A percentile compares a stretch with the other conserved stretches of the same genome.
Evolutionary conservation across 1,140 invertebrate species (phyloP).

Genomic region (Drosophila murphyi): DNA sequence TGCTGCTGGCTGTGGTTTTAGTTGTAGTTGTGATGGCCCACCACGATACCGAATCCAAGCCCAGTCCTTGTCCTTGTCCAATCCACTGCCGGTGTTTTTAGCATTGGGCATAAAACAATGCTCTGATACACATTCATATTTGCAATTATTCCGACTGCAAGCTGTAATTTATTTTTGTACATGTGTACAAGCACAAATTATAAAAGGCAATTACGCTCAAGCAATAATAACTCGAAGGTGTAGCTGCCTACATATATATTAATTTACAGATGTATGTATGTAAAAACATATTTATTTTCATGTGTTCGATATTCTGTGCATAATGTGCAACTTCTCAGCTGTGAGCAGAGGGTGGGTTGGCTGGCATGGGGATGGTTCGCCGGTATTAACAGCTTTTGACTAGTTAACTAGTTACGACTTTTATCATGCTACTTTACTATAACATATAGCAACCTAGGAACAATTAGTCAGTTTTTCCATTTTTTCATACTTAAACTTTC

Average conservation of each 20-base stretch:
- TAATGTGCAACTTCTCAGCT: constrained; percentile 53
- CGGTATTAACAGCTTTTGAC: constrained; percentile 1
- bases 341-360: constrained; percentile 12
- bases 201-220: constrained; percentile 5
- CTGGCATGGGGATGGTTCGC: not conserved
- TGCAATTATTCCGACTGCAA: constrained; percentile 7
- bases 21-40: constrained; percentile 29
- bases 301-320: constrained; percentile 57
- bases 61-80: constrained; percentile 21
- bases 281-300: not conserved
- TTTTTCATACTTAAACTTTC: no score
- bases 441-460: no score
- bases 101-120: constrained; percentile 3
- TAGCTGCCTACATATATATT: not conserved
- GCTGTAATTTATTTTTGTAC: not conserved
- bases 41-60: constrained; percentile 45
- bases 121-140: not conserved
- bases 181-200: constrained; percentile 15
- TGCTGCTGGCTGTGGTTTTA: constrained; percentile 18
- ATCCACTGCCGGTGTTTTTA: constrained; percentile 39
- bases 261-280: constrained; percentile 6
- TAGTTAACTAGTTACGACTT: not conserved
- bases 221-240: not conserved
- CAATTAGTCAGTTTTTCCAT: no score
- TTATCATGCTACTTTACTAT: no score